These are phyloP conservation scores for Baryphthengus martii DNA, from an alignment of 2,113 vertebrate species.

Conservation along the genomic window DNA sequence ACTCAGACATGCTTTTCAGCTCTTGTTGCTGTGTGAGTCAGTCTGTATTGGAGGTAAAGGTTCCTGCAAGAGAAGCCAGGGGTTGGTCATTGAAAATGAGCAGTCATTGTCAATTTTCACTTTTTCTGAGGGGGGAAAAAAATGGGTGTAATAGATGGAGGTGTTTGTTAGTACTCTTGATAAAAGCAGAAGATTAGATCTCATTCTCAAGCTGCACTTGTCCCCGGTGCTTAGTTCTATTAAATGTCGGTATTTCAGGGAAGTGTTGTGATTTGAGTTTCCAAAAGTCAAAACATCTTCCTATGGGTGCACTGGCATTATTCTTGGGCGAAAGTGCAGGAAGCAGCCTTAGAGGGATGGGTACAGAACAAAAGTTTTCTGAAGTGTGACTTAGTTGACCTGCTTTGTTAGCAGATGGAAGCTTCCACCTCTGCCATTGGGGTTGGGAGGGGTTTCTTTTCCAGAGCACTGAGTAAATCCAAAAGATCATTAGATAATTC, in stretches of 20 bases:
- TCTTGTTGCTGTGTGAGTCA: too few species aligned
- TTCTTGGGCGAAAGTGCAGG: neutral
- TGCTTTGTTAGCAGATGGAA: neutral
- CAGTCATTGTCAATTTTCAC: fast-evolving
- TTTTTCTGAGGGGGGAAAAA: neutral
- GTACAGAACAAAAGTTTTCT: neutral
- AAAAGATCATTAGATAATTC: neutral
- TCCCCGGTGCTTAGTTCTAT: neutral
- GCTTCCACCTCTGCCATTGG: fast-evolving
- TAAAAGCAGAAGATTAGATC: fast-evolving
- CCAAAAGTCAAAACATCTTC: neutral
- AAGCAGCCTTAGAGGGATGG: neutral
- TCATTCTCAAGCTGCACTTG: neutral
- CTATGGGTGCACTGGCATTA: fast-evolving
- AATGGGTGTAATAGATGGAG: fast-evolving
- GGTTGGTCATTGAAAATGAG: neutral
- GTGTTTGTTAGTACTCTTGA: fast-evolving
- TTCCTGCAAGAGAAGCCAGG: neutral
- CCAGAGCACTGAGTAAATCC: neutral
- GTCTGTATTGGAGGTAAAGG: fast-evolving
- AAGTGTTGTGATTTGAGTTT: neutral
- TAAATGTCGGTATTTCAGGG: neutral
- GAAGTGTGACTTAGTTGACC: neutral
- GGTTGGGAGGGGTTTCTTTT: neutral
- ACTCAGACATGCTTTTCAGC: too few species aligned